Base-by-base conservation (phyloP, 53 echinoderm and acorn worm genomes). In the Pentamera pediparva region DNA sequence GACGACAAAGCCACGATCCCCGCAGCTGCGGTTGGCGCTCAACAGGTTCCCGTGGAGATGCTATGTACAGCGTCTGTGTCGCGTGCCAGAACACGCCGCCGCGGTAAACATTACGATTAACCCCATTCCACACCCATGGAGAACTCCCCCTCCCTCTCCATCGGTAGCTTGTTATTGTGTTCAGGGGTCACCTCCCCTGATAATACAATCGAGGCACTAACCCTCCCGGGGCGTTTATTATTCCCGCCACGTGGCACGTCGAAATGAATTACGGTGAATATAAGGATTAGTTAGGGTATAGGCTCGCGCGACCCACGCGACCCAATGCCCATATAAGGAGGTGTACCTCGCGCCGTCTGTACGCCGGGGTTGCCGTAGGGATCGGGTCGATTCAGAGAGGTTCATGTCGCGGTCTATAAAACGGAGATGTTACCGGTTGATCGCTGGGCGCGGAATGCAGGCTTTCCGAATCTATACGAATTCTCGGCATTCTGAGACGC, bases 401-500 rank as follows among this genome's bases (percentile, higher is more conserved):
- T 67, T 67, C 45, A 67, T n/a, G n/a, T 67, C 65, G 12, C 8
- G 9, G 39, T 28, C 39, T 36, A 38, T 65, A 65, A 65, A 65
- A 25, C 40, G 37, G 65, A 67, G 67, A 41, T 67, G 67, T 67
- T 43, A 67, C 25, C 41, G 25, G 40, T 43, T 67, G 30, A 43
- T 43, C 40, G 67, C 18, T 18, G 28, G 30, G 67, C 6, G 24
- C 40, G 67, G 67, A 67, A 67, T 67, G 67, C 39, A 39, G 30
- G 45, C 43, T 41, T 17, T n/a, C 18, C 45, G 43, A 67, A 67
- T 67, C 39, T 67, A 29, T 43, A 28, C 40, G 45, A 41, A 67
- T 67, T 67, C 67, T 67, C 45, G 43, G 67, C 48, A 67, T 67
- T 67, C 67, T 67, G 67, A 45, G n/a, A n/a, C n/a, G 10, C 29